These are phyloP conservation scores for Andrena trimmerana DNA, from an alignment of 2,888 invertebrate species.

Conservation along the genomic window DNA sequence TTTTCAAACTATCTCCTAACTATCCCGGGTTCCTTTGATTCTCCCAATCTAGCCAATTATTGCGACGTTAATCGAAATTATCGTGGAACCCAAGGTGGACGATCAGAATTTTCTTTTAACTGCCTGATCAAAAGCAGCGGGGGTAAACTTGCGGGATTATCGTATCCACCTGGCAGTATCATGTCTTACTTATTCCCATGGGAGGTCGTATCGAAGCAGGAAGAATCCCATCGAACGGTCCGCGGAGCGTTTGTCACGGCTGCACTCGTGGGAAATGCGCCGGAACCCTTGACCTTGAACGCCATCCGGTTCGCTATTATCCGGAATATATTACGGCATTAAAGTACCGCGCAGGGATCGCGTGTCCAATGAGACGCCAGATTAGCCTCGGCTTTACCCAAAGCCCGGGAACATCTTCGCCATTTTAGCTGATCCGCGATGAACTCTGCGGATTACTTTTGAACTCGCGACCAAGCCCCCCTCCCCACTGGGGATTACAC, in stretches of 20 bases:
- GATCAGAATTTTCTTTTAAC: not conserved
- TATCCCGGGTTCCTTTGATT: too few relatives aligned
- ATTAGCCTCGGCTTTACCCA: constrained; percentile 21
- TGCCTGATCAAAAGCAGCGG: not conserved
- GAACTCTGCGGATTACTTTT: constrained; percentile 14
- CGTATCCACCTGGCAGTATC: constrained; percentile 10
- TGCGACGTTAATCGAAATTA: not conserved
- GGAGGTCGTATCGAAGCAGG: constrained; percentile 27
- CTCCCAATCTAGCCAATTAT: too few relatives aligned
- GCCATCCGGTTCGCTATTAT: constrained; percentile 49
- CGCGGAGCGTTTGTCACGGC: constrained; percentile 19
- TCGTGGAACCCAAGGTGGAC: not conserved
- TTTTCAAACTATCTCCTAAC: too few relatives aligned
- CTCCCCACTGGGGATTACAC: too few relatives aligned
- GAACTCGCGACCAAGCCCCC: constrained; percentile 1
- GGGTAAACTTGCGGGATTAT: not conserved
- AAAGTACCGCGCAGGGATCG: constrained; percentile 57
- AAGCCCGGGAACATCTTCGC: constrained; percentile 1
- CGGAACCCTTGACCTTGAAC: constrained; percentile 61
- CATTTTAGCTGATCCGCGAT: constrained; percentile 2
- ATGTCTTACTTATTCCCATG: constrained; percentile 27
- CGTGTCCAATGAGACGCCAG: constrained; percentile 53
- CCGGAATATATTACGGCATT: constrained; percentile 63
- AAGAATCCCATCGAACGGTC: constrained; percentile 17
- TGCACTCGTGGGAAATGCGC: constrained; percentile 30